Base-by-base conservation (phyloP, 2,113 vertebrate genomes). In the Notothenia rossii region DNA sequence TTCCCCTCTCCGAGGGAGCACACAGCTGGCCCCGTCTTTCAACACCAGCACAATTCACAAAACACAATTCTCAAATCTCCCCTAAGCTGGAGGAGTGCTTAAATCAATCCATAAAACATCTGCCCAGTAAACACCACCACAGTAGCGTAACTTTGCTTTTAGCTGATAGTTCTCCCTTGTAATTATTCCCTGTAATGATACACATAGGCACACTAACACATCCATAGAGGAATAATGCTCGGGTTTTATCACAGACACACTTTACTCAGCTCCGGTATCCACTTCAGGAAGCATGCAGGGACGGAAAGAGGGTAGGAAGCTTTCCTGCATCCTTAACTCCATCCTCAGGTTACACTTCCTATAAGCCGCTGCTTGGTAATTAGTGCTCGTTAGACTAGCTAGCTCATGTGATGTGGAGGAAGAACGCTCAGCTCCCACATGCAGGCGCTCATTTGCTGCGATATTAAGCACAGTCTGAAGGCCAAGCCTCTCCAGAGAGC, bases 1-100 rank as follows among this genome's bases (percentile, higher is more conserved):
- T 84, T 92, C 75, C 68, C 67, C 10, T 91, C 90, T 90, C 85
- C 7, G 29, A 64, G 79, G 79, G 86, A 89, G 81, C 60, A 20
- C 81, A 71, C 92, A 94, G 92, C 89, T 92, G 91, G 80, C 46
- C 79, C 78, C 4, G 40, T 91, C 88, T 49, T 43, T 91, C 78
- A 82, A 45, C 55, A 13, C 45, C 12, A 36, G 11, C 76, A 76
- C 84, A 78, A 75, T 77, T 62, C 82, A 76, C 80, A 74, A 79
- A 87, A 68, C 73, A 75, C 85, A 77, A 83, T 72, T 25, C 79
- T 83, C 77, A 63, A 74, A 79, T 74, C 78, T 81, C 63, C 43
- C 4, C 71, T 43, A 25, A 77, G 73, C 63, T 59, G 54, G 59
- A 55, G 58, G 58, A 56, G 25, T 17, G 64, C 68, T 77, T 62